Percentiles rank a stretch among this genome's conserved stretches.
Conservation (phyloP, 1,140 invertebrate genomes). For the Phthorimaea operculella region DNA sequence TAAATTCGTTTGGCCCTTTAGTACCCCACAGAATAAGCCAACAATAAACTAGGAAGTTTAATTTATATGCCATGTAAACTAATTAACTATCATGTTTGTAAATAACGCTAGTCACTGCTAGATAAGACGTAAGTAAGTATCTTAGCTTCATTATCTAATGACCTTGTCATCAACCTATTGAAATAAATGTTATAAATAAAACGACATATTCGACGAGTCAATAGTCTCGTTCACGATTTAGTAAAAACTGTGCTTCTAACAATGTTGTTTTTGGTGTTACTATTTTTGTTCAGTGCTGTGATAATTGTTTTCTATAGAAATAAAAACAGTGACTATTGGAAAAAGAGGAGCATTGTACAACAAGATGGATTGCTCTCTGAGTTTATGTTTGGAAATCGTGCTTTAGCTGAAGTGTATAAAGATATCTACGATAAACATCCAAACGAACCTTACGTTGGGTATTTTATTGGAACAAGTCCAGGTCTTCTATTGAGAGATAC, state of each 20-base stretch:
- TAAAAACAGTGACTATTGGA: conserved; percentile 29
- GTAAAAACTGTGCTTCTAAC: background rate
- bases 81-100: no score
- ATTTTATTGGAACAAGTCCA: conserved; percentile 18
- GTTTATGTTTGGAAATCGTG: conserved; percentile 21
- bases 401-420: conserved; percentile 27
- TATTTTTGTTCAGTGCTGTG: background rate
- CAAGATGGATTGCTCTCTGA: conserved; percentile 19
- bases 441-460: conserved; percentile 22
- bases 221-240: no score
- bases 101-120: no score
- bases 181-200: no score
- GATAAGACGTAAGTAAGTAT: no score
- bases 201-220: no score
- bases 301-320: background rate
- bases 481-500: conserved; percentile 45
- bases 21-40: no score
- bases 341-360: conserved; percentile 25
- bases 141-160: no score
- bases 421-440: conserved; percentile 26
- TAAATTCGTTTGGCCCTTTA: no score
- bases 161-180: no score
- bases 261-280: background rate
- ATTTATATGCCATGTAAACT: no score
- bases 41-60: no score